phyloP scores from a whole-genome alignment of 2,113 vertebrate species.

The Mandrillus leucophaeus region DNA sequence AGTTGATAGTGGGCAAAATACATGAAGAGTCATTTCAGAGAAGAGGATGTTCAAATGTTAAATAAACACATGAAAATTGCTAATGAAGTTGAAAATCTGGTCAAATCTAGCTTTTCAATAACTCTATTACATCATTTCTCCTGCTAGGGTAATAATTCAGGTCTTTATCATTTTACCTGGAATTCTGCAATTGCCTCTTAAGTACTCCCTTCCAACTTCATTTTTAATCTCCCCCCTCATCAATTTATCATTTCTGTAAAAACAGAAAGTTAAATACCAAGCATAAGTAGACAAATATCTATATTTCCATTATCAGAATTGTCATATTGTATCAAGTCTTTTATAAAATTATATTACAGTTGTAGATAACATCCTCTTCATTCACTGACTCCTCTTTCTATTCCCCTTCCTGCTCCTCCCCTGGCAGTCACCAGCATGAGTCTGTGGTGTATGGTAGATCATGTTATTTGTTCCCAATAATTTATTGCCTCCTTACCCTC shows the following conservation, averaged over 20 bases:
- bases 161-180: not conserved
- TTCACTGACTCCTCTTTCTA: not conserved
- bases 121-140: not conserved
- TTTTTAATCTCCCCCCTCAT: not conserved
- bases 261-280: not conserved
- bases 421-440: not conserved
- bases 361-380: not conserved
- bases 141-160: not conserved
- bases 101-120: not conserved
- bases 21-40: no score
- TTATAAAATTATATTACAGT: not conserved
- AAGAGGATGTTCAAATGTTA: no score
- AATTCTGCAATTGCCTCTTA: not conserved
- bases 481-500: not conserved
- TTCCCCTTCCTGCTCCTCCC: not conserved
- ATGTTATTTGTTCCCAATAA: not conserved
- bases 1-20: no score
- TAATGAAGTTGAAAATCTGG: no score
- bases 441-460: not conserved
- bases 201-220: not conserved
- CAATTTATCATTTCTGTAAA: not conserved
- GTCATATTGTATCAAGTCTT: not conserved
- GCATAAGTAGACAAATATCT: not conserved
- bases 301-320: not conserved
- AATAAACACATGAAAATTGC: no score